Evolutionary conservation across 1,140 invertebrate species (phyloP), one percentile per base, ranked within the genome.

Genomic region (Cydia amplana): DNA sequence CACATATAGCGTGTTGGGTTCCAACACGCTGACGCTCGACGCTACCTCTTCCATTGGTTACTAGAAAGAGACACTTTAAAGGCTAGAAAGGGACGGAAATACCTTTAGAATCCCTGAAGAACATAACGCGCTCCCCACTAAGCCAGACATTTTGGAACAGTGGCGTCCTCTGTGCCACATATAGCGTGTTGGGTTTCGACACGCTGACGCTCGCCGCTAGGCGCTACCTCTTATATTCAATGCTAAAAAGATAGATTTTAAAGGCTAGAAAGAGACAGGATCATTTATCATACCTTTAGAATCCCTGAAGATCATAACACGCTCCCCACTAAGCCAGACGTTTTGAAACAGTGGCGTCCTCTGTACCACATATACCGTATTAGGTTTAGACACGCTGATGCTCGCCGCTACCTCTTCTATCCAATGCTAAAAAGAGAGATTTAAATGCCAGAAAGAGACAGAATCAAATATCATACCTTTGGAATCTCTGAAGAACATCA

Each of bases 311-410:
- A 93, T 90, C 14, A 87, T 85, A 1, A 89, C 80, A 32, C 91
- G 83, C 36, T 89, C 87, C 0, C 64, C 63, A 0, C 84, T 86
- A 2, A 93, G 72, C 85, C 87, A 91, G 2, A 88, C 86, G n/a
- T 91, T 80, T 64, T 82, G 76, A 49, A 75, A 80, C n/a, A 93
- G 79, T 0, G 81, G 83, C 16, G 75, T 79, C 76, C 88, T 83
- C 75, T 93, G 91, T 65, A 92, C 90, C 70, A 88, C 80, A 51
- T 87, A 83, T 74, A 92, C 79, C 6, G 81, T 83, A 74, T 90
- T 91, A 14, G 85, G 85, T 1, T 77, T 67, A 2, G 73, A 79
- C 36, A 85, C 77, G 55, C 88, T 82, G 18, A 83, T 79, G 2
- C 14, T 16, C 0, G 74, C 74, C 4, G 77, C 80, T 0, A 89